Evolutionary conservation across 2,113 vertebrate genomes (phyloP), one percentile per base, ranked within the genome.

Genomic region (Orientallactaga bullata): DNA sequence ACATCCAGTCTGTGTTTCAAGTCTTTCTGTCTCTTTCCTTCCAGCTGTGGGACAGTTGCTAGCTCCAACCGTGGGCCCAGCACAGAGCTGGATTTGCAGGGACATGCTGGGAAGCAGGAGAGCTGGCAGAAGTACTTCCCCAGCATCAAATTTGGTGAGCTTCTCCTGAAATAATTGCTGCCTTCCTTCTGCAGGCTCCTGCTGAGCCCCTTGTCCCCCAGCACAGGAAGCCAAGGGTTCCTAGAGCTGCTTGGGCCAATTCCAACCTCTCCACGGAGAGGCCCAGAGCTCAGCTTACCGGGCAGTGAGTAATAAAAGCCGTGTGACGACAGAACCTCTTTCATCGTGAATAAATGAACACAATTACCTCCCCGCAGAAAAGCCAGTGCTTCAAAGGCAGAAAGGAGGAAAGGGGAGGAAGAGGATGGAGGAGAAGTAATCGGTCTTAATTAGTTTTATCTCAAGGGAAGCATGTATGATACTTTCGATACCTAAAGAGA

Each of bases 281-380:
- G 74, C 89, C 61, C 2, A 8, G 95, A 98, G 98, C 99, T 99
- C 98, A 87, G 73, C 98, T 99, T 99, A 97, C 98, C 97, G 81
- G 91, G 97, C 97, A 97, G 97, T 94, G 83, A 93, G 99, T 98
- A 99, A 99, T 91, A 96, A 94, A 97, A 99, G 95, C 95, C 97
- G 96, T 58, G 86, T 86, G 98, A 98, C 97, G 98, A 98, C 94
- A 97, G 97, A 79, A n/a, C 4, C 26, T 97, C 98, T 99, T 98
- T 99, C 99, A 99, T 98, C 99, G 11, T 94, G 95, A 91, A 95
- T 98, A 98, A 98, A 99, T 98, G 97, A 98, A 97, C 89, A 94
- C 98, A 98, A 98, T 99, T 98, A 98, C 97, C 97, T 97, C 96
- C 90, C 94, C 88, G 97, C 98, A 97, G 98, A 79, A 72, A 71